Base-by-base conservation (phyloP, 2,113 vertebrate species). In the Syngnathus scovelli region DNA sequence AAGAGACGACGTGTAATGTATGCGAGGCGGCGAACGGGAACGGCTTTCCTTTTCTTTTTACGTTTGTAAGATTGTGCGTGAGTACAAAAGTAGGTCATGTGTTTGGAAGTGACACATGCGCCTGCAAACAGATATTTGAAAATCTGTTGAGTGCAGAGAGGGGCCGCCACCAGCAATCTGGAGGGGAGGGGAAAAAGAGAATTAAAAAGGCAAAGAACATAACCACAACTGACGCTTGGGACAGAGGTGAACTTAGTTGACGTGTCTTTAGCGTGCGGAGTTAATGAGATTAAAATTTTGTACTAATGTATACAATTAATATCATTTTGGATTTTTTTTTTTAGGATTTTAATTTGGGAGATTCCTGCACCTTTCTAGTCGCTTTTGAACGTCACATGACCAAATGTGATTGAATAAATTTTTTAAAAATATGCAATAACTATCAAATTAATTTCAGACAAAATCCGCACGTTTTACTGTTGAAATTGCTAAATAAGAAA, bases 11-110 rank as follows among this genome's bases (percentile, higher is more conserved):
- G 62, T 46, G 65, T 76, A 84, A 82, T 72, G 77, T 74, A 82
- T 77, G 80, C 72, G 36, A 75, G 66, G 77, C 6, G 15, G 27
- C 23, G 27, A 58, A 27, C 27, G 21, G 52, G 6, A 48, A 16
- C 5, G 52, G 55, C 27, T 58, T 58, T 58, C 27, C 36, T 56
- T 27, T 56, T 72, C 75, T 78, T 82, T 78, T 78, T 48, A 67
- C 72, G 84, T 79, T 81, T 69, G 76, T 61, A 84, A 80, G 81
- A 85, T 81, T 69, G 76, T 85, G 82, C 71, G 76, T 85, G 79
- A 72, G 78, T 79, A 81, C 55, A 82, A 90, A 91, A 90, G 78
- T 91, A 89, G 90, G 90, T 92, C 88, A 91, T 85, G 82, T 85
- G 87, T 87, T 87, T 59, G 68, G 78, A 89, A 89, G 83, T 89